Percentiles rank a stretch among this genome's conserved stretches.
phyloP scores from a whole-genome alignment of 2,888 invertebrate species.

The Glaucopsyche alexis region DNA sequence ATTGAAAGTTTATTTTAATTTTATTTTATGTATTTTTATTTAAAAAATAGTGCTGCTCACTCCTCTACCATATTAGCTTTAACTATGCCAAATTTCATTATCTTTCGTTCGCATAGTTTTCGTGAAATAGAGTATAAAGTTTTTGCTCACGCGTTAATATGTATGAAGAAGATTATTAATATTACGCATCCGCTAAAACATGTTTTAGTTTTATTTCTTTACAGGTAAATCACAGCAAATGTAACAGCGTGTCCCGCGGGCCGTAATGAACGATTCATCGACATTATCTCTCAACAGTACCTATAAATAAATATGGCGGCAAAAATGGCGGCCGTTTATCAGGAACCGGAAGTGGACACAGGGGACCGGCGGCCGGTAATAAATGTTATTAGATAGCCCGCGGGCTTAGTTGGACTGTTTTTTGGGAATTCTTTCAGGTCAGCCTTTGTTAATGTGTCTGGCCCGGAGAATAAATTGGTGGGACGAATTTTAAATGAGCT shows the following conservation, averaged over 20 bases:
- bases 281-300: conserved; percentile 69
- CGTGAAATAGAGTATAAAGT: no score
- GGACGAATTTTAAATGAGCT: conserved; percentile 57
- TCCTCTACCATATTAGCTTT: no score
- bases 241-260: neutral
- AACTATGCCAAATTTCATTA: no score
- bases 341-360: conserved; percentile 76
- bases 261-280: conserved; percentile 63
- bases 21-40: no score
- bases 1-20: no score
- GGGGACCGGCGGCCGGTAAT: conserved; percentile 74
- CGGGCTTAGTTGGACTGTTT: conserved; percentile 74
- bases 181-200: no score
- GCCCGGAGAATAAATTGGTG: conserved; percentile 68
- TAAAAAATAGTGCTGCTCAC: no score
- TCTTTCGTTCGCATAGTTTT: no score
- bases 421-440: conserved; percentile 66
- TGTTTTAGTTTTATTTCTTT: neutral
- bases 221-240: conserved; percentile 1
- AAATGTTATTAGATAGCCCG: conserved; percentile 80
- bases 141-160: no score
- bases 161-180: no score
- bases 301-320: conserved; percentile 80
- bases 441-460: conserved; percentile 79
- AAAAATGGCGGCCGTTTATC: conserved; percentile 80